Evolutionary conservation across 2,797 vertebrate species (phyloP).

Genomic region (Acrossocheilus fasciatus): DNA sequence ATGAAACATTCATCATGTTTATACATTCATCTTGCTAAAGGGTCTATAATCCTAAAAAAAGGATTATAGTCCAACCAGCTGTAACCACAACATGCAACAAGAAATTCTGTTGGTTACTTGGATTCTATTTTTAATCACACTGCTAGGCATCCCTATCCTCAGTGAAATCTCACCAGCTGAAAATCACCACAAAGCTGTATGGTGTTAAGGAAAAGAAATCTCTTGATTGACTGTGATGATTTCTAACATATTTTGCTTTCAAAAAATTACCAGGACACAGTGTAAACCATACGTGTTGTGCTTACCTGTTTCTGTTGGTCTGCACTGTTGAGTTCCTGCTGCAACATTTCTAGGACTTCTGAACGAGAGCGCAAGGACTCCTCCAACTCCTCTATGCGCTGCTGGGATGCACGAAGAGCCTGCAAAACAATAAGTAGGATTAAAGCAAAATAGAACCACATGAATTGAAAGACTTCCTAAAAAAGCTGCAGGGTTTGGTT

Average conservation of each 20-base stretch:
- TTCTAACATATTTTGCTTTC: neutral
- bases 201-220: neutral
- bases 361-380: slow-evolving; percentile 82
- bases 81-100: slow-evolving; percentile 4
- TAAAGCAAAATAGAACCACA: neutral
- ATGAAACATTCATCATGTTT: neutral
- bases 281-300: neutral
- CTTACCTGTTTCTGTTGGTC: slow-evolving; percentile 91
- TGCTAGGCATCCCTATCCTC: neutral
- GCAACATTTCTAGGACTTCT: slow-evolving; percentile 88
- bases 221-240: neutral
- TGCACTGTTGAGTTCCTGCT: slow-evolving; percentile 84
- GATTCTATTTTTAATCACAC: slow-evolving; percentile 19
- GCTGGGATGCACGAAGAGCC: slow-evolving; percentile 80
- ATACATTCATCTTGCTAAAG: neutral
- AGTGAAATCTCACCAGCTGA: neutral
- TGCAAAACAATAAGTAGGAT: slow-evolving; percentile 64
- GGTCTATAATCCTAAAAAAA: neutral
- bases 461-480: neutral
- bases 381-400: slow-evolving; percentile 86
- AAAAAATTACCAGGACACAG: neutral
- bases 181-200: neutral
- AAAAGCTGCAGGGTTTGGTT: neutral
- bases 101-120: neutral
- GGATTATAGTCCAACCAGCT: neutral